phyloP scores from a whole-genome alignment of 2,888 invertebrate species.

The Xestia sexstrigata region DNA sequence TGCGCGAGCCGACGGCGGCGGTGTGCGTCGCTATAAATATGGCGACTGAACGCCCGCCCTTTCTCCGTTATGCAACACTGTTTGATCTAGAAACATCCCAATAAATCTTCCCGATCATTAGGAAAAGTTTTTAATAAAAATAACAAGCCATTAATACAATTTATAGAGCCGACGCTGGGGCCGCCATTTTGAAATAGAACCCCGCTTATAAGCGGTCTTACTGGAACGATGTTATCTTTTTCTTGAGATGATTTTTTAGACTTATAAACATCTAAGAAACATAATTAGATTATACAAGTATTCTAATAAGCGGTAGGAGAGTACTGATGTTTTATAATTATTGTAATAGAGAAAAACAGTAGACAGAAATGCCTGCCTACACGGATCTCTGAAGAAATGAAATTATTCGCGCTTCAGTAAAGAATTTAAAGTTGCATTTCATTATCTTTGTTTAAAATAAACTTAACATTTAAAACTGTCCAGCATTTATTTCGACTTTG shows the following conservation, averaged over 20 bases:
- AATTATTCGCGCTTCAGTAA: conserved; percentile 5
- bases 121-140: conserved; percentile 68
- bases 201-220: conserved; percentile 55
- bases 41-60: conserved; percentile 76
- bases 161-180: conserved; percentile 41
- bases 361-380: not conserved
- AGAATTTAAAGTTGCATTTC: conserved; percentile 12
- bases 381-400: not conserved
- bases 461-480: conserved; percentile 35
- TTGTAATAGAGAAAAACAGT: not conserved
- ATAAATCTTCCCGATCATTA: conserved; percentile 71
- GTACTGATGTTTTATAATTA: not conserved
- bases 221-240: conserved; percentile 45
- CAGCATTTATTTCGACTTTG: conserved; percentile 51
- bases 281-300: conserved; percentile 28
- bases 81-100: conserved; percentile 81
- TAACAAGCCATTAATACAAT: conserved; percentile 64
- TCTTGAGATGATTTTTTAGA: conserved; percentile 26
- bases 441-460: conserved; percentile 43
- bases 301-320: conserved; percentile 40
- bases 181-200: conserved; percentile 65
- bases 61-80: conserved; percentile 83
- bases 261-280: conserved; percentile 44
- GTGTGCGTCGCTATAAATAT: conserved; percentile 75
- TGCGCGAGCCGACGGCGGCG: conserved; percentile 70